A percentile compares a stretch with the other conserved stretches of the same genome.
These are phyloP conservation scores for Lucinisca nassula DNA, from an alignment of 2,888 invertebrate genomes.

Conservation along the genomic window DNA sequence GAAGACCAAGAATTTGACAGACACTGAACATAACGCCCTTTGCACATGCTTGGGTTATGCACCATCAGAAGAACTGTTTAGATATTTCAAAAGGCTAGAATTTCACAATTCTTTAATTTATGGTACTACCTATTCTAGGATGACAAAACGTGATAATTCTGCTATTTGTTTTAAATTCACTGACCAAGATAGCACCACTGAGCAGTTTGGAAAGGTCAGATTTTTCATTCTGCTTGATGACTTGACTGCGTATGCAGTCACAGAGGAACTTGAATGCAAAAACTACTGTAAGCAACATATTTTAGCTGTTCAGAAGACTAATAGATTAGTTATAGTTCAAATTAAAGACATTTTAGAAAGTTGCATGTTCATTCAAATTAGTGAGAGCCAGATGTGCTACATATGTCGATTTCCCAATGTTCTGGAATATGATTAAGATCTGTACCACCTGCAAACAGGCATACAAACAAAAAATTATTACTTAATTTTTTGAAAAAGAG, in stretches of 20 bases:
- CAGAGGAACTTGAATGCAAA: not conserved
- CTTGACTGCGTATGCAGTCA: not conserved
- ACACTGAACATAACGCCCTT: conserved; percentile 33
- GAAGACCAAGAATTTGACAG: conserved; percentile 25
- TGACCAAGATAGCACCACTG: not conserved
- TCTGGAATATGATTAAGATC: not conserved
- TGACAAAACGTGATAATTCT: conserved; percentile 58
- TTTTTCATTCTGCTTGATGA: not conserved
- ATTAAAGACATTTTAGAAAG: not conserved
- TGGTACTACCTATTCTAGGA: conserved; percentile 43
- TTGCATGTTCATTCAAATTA: not conserved
- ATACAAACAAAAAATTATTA: too few relatives aligned
- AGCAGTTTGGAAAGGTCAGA: not conserved
- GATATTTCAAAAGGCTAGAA: conserved; percentile 35
- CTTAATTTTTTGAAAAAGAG: too few relatives aligned
- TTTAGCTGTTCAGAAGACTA: not conserved
- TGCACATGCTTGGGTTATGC: conserved; percentile 25
- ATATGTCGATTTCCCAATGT: not conserved
- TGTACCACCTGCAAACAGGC: too few relatives aligned
- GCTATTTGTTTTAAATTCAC: not conserved
- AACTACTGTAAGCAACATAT: not conserved
- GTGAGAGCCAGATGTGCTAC: not conserved
- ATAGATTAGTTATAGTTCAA: not conserved
- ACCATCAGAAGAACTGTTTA: not conserved
- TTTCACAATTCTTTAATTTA: conserved; percentile 32